Evolutionary conservation across 2,888 invertebrate species (phyloP).

Genomic region (Metopia argyrocephala): DNA sequence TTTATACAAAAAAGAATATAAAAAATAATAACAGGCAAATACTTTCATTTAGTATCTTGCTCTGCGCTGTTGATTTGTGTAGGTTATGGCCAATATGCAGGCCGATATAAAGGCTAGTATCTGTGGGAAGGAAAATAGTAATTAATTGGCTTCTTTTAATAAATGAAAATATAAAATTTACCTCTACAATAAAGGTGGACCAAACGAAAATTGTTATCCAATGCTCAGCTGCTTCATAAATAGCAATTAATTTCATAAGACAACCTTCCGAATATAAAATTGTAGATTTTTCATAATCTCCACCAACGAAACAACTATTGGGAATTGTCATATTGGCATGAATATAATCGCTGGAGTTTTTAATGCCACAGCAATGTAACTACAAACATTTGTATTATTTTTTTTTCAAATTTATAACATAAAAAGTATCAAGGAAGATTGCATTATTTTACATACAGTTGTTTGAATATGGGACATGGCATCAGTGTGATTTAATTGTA

Average conservation of each 20-base stretch:
- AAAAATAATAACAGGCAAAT: background rate
- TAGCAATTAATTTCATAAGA: constrained; percentile 63
- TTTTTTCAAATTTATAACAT: constrained; percentile 75
- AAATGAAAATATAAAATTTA: constrained; percentile 73
- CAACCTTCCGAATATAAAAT: constrained; percentile 69
- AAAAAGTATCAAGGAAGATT: background rate
- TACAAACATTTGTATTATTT: constrained; percentile 81
- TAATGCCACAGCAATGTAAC: constrained; percentile 73
- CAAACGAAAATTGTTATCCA: constrained; percentile 83
- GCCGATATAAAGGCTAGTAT: constrained; percentile 87
- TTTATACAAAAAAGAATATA: background rate
- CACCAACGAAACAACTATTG: constrained; percentile 68
- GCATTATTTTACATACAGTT: constrained; percentile 64
- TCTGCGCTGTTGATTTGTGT: constrained; percentile 89
- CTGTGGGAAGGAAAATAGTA: constrained; percentile 58
- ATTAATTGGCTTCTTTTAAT: background rate
- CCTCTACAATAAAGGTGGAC: constrained; percentile 85
- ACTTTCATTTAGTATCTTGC: constrained; percentile 80
- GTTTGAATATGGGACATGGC: constrained; percentile 69
- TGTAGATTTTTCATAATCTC: constrained; percentile 27
- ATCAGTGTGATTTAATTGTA: constrained; percentile 66
- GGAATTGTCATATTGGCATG: constrained; percentile 67
- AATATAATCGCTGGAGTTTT: constrained; percentile 69
- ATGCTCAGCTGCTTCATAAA: constrained; percentile 75
- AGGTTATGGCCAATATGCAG: constrained; percentile 90